Conservation (phyloP, 1,140 invertebrate species). For the Drosophila mauritiana region DNA sequence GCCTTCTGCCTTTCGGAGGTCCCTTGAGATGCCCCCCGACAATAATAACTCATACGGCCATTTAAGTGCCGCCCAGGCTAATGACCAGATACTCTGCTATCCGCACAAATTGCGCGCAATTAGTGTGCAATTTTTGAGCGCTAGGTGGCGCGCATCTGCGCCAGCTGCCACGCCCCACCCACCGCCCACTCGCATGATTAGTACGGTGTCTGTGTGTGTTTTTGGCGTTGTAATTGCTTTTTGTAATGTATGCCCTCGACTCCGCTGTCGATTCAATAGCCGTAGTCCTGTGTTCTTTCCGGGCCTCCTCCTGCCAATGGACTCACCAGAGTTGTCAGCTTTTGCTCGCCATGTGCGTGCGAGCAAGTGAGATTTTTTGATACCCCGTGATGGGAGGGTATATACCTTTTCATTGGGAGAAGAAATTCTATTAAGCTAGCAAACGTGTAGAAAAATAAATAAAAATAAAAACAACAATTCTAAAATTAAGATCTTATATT, state of each 20-base stretch:
- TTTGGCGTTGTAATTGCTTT: constrained; percentile 81
- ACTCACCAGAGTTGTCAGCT: constrained; percentile 63
- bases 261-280: constrained; percentile 23
- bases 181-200: constrained; percentile 58
- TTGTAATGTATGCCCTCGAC: constrained; percentile 75
- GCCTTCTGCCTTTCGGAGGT: constrained; percentile 14
- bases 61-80: constrained; percentile 68
- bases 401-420: too few species aligned
- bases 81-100: constrained; percentile 60
- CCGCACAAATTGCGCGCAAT: constrained; percentile 76
- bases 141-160: constrained; percentile 75
- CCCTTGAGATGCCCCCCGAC: constrained; percentile 24
- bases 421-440: too few species aligned
- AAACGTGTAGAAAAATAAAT: too few species aligned
- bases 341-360: constrained; percentile 60
- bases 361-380: constrained; percentile 2
- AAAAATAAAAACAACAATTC: too few species aligned
- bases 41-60: constrained; percentile 77
- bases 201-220: constrained; percentile 54
- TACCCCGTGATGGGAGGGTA: neutral
- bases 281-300: constrained; percentile 17
- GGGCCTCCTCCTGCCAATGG: constrained; percentile 30
- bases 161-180: constrained; percentile 8
- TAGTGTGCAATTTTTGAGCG: constrained; percentile 78
- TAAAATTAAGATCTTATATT: too few species aligned